Evolutionary conservation across 2,113 vertebrate genomes (phyloP), one percentile per base, ranked within the genome.

Genomic region (Turnix velox): DNA sequence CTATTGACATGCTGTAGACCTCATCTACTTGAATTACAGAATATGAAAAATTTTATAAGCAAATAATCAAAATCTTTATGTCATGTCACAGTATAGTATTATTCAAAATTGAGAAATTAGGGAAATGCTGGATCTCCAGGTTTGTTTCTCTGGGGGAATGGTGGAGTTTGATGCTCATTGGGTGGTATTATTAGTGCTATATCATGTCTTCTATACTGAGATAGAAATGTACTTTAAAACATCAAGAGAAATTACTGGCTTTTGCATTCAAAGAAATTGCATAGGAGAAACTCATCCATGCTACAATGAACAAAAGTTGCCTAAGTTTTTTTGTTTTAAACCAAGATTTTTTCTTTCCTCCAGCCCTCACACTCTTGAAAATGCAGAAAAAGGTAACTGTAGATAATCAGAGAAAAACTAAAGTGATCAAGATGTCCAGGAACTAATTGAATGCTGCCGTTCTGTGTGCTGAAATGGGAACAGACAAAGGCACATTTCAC

Each of bases 401-500:
- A 88, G 58, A 30, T 67, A 68, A 68, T 9, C 27, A 62, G 15
- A 17, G 76, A 87, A 87, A 54, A 52, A 63, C 2, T 30, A 1
- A 74, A 93, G 10, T 84, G 58, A 68, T 20, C 62, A 54, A 89
- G 87, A 62, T 31, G 37, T 40, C 49, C 61, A 87, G 68, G 62
- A 95, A 79, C 93, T 68, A 94, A 91, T 45, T 49, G 86, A 92
- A 91, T 54, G 20, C 55, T 88, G 62, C 79, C 79, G 95, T 87
- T 87, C 79, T 58, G 31, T 24, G 10, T 66, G 48, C 67, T 90
- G 65, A 92, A 88, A 93, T 42, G 43, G 84, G 63, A 84, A 62
- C 61, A 93, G 83, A 87, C 69, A 94, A 87, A 92, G 12, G 22
- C 43, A 87, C 95, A 87, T 93, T 95, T 87, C 88, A 87, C 91